Base-by-base conservation (phyloP, 1,140 invertebrate species). In the Dinothrombium tinctorium region DNA sequence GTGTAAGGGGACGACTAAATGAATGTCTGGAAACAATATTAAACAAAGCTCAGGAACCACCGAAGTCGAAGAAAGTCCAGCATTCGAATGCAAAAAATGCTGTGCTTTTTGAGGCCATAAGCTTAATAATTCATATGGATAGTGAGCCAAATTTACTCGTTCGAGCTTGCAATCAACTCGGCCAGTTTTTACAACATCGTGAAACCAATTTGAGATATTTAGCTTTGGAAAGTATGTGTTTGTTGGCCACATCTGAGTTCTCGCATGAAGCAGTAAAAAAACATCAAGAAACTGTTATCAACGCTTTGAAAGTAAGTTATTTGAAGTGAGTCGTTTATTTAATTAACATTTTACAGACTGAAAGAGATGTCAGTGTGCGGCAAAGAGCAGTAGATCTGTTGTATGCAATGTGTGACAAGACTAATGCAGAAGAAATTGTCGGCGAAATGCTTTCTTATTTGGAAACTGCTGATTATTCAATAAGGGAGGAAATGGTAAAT, bases 11-110 rank as follows among this genome's bases (percentile, higher is more conserved):
- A 3, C 70, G 90, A 41, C 63, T 99, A 28, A 90, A 90, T 53
- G 94, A 99, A 65, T 98, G 92, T 55, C 62, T 99, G 52, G 94
- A 99, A 63, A 95, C 89, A n/a, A 98, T 99, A 54, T 67, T 99
- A 48, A 98, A 98, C 57, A 98, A 98, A 67, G 92, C 90, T 19
- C 89, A 96, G 60, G 94, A 99, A 57, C 87, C 92, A 40, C 90
- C 90, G 24, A 99, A 99, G 59, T 98, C 92, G 20, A 99, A 99
- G 63, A 99, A 99, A 64, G 89, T 98, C 35, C 94, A 99, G 66
- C 94, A 99, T 62, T 95, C 90, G 21, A 99, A 99, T 68, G 92
- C 94, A 26, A 98, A 98, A 61, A 99, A 99, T 67, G 90, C 94
- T 32, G 90, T 99, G 14, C 66, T 99, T 2, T 99, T 99, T 66